Conservation (phyloP, 2,888 invertebrate species). For the Drosophila mimica region DNA sequence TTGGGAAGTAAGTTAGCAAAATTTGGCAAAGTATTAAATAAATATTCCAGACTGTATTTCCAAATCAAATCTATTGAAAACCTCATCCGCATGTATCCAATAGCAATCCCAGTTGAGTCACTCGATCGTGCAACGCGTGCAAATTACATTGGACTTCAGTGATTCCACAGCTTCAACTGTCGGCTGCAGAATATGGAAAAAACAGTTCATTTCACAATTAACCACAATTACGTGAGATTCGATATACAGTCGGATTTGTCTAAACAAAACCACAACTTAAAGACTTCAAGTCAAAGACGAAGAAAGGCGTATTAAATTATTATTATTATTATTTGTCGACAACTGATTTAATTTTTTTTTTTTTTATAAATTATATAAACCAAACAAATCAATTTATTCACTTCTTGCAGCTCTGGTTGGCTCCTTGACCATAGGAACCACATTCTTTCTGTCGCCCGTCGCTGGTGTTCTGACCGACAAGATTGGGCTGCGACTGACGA, state of each 20-base stretch:
- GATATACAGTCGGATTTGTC: not conserved
- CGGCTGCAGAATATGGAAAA: slow-evolving; percentile 19
- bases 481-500: slow-evolving; percentile 93
- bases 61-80: not conserved
- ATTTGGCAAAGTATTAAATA: not conserved
- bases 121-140: slow-evolving; percentile 17
- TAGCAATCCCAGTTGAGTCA: slow-evolving; percentile 25
- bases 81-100: slow-evolving; percentile 9
- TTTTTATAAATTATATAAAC: not conserved
- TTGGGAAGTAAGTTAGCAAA: not conserved
- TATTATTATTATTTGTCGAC: not conserved
- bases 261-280: not conserved
- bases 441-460: slow-evolving; percentile 94
- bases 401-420: slow-evolving; percentile 93
- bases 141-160: slow-evolving; percentile 29
- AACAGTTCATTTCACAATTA: slow-evolving; percentile 62
- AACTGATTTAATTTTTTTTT: not conserved
- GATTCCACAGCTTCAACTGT: slow-evolving; percentile 4
- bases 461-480: slow-evolving; percentile 94
- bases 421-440: slow-evolving; percentile 93
- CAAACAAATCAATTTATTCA: not conserved
- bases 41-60: not conserved
- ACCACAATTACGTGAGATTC: slow-evolving; percentile 70
- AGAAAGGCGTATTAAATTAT: not conserved
- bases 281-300: not conserved